These are phyloP conservation scores for Nomada fabriciana DNA, from an alignment of 2,888 invertebrate species.

Conservation along the genomic window DNA sequence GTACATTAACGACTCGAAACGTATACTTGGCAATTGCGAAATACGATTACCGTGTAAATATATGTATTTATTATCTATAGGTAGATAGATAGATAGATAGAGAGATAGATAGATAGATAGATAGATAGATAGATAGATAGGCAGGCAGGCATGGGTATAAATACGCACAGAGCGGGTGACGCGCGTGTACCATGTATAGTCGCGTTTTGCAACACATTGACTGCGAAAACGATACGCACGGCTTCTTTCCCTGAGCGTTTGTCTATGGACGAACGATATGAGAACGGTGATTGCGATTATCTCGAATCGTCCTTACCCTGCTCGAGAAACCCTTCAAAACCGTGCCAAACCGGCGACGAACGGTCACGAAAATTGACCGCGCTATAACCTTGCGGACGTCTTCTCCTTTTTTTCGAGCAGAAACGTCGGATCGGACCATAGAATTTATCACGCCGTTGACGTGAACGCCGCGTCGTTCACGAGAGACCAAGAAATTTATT, in stretches of 20 bases:
- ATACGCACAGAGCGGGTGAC: not conserved
- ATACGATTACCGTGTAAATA: conserved; percentile 7
- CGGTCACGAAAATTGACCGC: no score
- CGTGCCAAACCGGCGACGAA: conserved; percentile 41
- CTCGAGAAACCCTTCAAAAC: conserved; percentile 11
- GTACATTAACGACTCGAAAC: not conserved
- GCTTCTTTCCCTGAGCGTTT: conserved; percentile 27
- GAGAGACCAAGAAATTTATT: conserved; percentile 47
- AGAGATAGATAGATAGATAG: no score
- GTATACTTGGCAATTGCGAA: conserved; percentile 18
- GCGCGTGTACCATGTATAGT: not conserved
- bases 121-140: not conserved
- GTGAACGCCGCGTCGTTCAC: not conserved
- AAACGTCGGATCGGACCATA: not conserved
- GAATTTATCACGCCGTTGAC: not conserved
- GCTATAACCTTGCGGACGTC: not conserved
- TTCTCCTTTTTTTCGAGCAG: not conserved
- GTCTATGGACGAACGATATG: conserved; percentile 19
- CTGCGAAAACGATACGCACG: conserved; percentile 29
- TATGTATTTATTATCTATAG: conserved; percentile 11
- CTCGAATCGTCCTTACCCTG: not conserved
- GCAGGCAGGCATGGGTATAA: no score
- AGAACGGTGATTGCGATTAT: not conserved
- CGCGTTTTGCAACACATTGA: conserved; percentile 9
- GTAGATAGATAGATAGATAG: no score